A percentile compares a stretch with the other conserved stretches of the same genome.
These are phyloP conservation scores for Dynastes tityus DNA, from an alignment of 2,888 invertebrate genomes.

Conservation along the genomic window DNA sequence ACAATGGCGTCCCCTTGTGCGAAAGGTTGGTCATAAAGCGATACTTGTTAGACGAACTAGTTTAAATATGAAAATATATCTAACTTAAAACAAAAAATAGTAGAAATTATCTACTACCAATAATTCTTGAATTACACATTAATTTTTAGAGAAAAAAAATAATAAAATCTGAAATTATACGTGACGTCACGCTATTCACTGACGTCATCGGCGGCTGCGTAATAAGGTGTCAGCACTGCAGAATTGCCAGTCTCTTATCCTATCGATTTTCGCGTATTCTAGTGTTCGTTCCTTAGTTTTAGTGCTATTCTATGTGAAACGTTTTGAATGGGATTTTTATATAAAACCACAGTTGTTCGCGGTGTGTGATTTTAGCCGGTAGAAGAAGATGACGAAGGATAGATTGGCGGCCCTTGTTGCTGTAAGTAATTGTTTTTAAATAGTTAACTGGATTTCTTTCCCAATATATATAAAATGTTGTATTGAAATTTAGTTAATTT, in stretches of 20 bases:
- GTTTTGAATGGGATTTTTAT: constrained; percentile 86
- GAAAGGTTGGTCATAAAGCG: constrained; percentile 60
- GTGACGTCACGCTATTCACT: constrained; percentile 66
- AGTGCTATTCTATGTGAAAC: constrained; percentile 82
- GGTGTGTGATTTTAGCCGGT: constrained; percentile 77
- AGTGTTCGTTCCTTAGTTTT: constrained; percentile 83
- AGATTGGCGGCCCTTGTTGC: constrained; percentile 97
- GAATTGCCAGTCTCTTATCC: constrained; percentile 76
- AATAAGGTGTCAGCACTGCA: constrained; percentile 74
- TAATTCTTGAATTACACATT: constrained; percentile 52
- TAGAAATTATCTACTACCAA: neutral
- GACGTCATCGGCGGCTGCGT: constrained; percentile 73
- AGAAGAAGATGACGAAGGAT: constrained; percentile 92
- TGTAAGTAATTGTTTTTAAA: constrained; percentile 75
- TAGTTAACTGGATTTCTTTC: constrained; percentile 37
- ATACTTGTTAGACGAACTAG: neutral
- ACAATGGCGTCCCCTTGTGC: constrained; percentile 86
- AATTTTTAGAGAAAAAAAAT: constrained; percentile 55
- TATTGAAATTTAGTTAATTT: constrained; percentile 11
- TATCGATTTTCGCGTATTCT: constrained; percentile 83
- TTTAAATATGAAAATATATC: constrained; percentile 37
- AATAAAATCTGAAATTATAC: constrained; percentile 52
- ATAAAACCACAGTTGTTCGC: constrained; percentile 78
- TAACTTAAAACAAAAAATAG: constrained; percentile 50
- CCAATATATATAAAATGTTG: constrained; percentile 26